These are phyloP conservation scores for Ashinkailepas kermadecensis DNA, from an alignment of 2,888 invertebrate species.

Conservation along the genomic window DNA sequence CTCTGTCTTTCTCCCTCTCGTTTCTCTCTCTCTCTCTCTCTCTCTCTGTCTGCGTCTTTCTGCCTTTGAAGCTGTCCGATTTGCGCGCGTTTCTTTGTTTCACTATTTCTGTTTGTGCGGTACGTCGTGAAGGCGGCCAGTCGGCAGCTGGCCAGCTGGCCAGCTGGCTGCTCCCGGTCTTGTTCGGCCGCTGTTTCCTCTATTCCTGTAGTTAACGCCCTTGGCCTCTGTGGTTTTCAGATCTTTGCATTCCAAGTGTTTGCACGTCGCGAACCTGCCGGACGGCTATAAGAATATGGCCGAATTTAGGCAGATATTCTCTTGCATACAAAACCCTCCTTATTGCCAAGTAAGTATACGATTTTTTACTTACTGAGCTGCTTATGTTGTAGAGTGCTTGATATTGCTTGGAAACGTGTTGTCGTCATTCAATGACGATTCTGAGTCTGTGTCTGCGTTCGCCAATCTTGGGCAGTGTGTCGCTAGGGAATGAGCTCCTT, in stretches of 20 bases:
- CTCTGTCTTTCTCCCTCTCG: not conserved
- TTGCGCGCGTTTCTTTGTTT: not conserved
- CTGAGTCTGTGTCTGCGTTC: too few species aligned
- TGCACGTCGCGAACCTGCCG: conserved; percentile 49
- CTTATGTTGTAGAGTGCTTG: not conserved
- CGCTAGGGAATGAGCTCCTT: too few species aligned
- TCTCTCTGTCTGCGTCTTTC: not conserved
- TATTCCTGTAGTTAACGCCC: conserved; percentile 10
- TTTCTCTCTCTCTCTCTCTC: not conserved
- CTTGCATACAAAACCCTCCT: conserved; percentile 45
- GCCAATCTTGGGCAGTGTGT: too few species aligned
- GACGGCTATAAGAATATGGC: conserved; percentile 46
- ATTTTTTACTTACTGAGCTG: not conserved
- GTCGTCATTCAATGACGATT: too few species aligned
- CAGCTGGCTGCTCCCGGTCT: not conserved
- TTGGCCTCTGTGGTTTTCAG: conserved; percentile 40
- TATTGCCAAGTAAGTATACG: conserved; percentile 47
- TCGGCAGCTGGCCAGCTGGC: not conserved
- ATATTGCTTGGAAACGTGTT: not conserved
- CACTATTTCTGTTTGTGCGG: not conserved
- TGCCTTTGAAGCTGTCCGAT: not conserved
- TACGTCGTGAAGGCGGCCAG: not conserved
- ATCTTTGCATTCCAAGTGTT: conserved; percentile 48
- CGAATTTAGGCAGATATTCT: conserved; percentile 47
- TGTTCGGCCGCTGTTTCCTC: not conserved